Conservation (phyloP, 2,797 vertebrate genomes). For the Characodon lateralis region DNA sequence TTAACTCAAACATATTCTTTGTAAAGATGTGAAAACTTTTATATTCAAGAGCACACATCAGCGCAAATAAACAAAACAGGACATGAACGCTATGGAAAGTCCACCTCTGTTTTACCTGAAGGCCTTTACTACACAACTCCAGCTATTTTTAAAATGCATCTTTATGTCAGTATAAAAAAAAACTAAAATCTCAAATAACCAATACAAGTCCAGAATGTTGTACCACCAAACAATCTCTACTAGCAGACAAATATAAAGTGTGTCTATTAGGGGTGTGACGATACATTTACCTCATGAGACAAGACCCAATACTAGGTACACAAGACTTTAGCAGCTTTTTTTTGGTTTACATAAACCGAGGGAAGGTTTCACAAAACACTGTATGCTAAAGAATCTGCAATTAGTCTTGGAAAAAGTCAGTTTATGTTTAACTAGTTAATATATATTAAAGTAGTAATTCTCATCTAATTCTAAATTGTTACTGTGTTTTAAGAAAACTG, state of each 20-base stretch:
- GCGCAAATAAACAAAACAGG: background rate
- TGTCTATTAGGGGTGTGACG: background rate
- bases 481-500: no score
- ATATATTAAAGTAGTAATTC: no score
- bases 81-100: background rate
- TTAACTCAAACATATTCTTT: background rate
- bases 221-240: conserved; percentile 10
- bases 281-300: background rate
- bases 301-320: background rate
- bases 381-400: background rate
- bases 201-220: conserved; percentile 27
- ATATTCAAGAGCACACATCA: background rate
- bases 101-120: background rate
- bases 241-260: conserved; percentile 8
- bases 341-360: background rate
- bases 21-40: background rate
- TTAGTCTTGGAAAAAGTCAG: background rate
- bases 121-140: background rate
- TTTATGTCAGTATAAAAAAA: background rate
- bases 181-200: background rate
- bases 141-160: background rate
- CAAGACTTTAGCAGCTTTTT: background rate
- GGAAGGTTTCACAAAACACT: background rate
- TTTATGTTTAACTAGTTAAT: no score
- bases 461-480: no score